A percentile compares a stretch with the other conserved stretches of the same genome.
Conservation (phyloP, 2,888 invertebrate species). For the Phlogophora meticulosa region DNA sequence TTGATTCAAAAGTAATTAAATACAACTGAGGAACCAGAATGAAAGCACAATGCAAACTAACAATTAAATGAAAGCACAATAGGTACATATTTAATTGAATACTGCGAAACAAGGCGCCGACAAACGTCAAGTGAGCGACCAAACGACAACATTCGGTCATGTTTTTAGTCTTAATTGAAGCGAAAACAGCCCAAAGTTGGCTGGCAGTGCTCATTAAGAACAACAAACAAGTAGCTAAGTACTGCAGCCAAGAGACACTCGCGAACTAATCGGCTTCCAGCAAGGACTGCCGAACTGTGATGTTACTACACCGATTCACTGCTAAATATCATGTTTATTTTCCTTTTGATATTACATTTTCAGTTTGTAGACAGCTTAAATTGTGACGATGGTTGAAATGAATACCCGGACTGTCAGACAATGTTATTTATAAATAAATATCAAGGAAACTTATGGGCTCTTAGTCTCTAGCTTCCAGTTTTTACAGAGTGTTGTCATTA, state of each 20-base stretch:
- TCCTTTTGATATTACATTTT: constrained; percentile 45
- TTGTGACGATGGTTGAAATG: constrained; percentile 6
- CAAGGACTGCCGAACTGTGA: constrained; percentile 70
- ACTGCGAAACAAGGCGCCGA: constrained; percentile 37
- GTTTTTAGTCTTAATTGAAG: constrained; percentile 89
- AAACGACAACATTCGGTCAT: constrained; percentile 83
- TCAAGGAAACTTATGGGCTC: background rate
- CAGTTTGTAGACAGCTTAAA: constrained; percentile 27
- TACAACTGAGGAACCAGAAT: background rate
- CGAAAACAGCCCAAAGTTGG: constrained; percentile 87
- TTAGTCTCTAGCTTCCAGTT: background rate
- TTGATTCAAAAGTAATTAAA: constrained; percentile 4
- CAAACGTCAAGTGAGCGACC: constrained; percentile 68
- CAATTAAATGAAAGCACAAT: constrained; percentile 45
- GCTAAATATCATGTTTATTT: constrained; percentile 69
- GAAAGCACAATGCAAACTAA: constrained; percentile 15
- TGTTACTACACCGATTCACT: constrained; percentile 68
- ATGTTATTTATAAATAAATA: constrained; percentile 14
- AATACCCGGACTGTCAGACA: background rate
- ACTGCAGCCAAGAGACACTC: constrained; percentile 78
- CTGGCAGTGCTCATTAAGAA: constrained; percentile 89
- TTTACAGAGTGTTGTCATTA: background rate
- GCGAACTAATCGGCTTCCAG: constrained; percentile 87
- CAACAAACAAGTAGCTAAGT: constrained; percentile 89
- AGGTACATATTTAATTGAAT: constrained; percentile 50